These are phyloP conservation scores for Mesochorus sp. DNA, from an alignment of 2,888 invertebrate species.

Conservation along the genomic window DNA sequence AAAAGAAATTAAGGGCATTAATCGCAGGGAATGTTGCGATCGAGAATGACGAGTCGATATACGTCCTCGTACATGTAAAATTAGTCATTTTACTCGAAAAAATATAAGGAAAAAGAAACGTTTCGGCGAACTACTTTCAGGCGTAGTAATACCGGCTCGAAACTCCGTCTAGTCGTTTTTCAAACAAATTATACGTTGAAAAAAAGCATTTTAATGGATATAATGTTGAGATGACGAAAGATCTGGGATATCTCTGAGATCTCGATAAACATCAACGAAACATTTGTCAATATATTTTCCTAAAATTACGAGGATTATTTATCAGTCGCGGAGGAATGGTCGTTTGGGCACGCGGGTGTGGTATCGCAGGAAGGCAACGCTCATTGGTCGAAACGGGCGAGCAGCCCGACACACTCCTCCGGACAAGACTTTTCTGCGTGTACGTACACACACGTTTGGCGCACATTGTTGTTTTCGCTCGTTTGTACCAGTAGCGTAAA, in stretches of 20 bases:
- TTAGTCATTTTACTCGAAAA: conserved; percentile 28
- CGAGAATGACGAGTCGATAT: neutral
- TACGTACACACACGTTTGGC: conserved; percentile 65
- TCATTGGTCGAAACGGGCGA: conserved; percentile 70
- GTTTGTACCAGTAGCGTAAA: conserved; percentile 67
- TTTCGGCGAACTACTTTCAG: conserved; percentile 70
- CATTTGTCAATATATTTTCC: neutral
- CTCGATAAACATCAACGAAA: no score
- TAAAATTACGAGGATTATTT: conserved; percentile 30
- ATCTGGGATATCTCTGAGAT: neutral
- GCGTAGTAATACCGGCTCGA: conserved; percentile 71
- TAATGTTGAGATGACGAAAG: no score
- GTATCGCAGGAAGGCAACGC: conserved; percentile 63
- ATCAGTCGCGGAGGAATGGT: conserved; percentile 70
- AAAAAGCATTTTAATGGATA: neutral
- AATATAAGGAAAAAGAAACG: conserved; percentile 65
- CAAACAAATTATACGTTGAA: neutral
- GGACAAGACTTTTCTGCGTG: conserved; percentile 64
- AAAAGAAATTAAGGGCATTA: conserved; percentile 40
- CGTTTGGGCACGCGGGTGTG: conserved; percentile 66
- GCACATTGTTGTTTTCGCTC: conserved; percentile 69
- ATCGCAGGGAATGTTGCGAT: neutral
- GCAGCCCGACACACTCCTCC: conserved; percentile 67
- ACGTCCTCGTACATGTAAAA: conserved; percentile 16
- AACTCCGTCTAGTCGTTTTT: conserved; percentile 4